Evolutionary conservation across 2,113 vertebrate genomes (phyloP), one percentile per base, ranked within the genome.

Genomic region (Sterna hirundo): DNA sequence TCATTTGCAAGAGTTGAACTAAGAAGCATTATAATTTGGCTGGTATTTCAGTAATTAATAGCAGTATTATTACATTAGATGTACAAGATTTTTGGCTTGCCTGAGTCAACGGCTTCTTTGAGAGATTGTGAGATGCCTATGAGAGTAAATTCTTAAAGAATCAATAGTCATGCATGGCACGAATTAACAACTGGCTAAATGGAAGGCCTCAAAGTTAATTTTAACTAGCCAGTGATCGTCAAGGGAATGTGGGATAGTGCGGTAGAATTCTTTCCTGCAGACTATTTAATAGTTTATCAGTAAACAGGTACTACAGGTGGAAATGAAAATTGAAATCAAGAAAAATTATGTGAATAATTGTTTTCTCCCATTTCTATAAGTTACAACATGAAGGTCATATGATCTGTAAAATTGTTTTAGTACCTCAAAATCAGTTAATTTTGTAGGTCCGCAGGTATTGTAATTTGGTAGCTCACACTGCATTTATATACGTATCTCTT

Each of bases 21-120:
- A 18, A 70, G 65, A 22, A 91, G 8, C 83, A 44, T 84, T 80
- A 26, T 87, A 62, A 88, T 94, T 97, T 90, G 30, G 51, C 58
- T 94, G 70, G 18, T 86, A 69, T 94, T 94, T 96, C 93, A 83
- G 71, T 83, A 71, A 96, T 92, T 88, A 92, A 62, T 40, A 78
- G 71, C 38, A 87, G 47, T 21, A 11, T 74, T 90, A 57, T 86
- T 68, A 58, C 11, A 81, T 83, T 83, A 77, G 52, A 75, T 66
- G 14, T 58, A 47, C 64, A 78, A 75, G 79, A 62, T 62, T 81
- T 88, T 89, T 4, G 1, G 22, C 42, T 66, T 79, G 13, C 2
- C 1, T 46, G 76, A 88, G 49, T 83, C 71, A 83, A 21, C 66
- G 49, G 25, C 54, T 70, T 75, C 9, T 79, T 68, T 80, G 15